Conservation (phyloP, 2,888 invertebrate genomes). For the Cephalotes varians region DNA sequence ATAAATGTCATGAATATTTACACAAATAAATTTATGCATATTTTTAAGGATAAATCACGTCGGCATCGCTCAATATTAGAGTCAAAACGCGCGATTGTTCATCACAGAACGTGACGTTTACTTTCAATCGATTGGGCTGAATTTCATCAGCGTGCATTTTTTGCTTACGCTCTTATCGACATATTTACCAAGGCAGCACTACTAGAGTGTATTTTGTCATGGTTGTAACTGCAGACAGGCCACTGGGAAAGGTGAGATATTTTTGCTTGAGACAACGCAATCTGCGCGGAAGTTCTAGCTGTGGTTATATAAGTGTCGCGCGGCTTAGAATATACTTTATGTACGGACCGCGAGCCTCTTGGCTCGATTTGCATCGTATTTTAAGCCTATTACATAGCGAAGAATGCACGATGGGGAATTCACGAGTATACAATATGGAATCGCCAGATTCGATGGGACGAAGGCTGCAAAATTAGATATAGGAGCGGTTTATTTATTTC, state of each 20-base stretch:
- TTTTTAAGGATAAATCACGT: neutral
- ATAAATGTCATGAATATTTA: neutral
- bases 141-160: neutral
- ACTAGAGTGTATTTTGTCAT: neutral
- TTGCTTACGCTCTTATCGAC: neutral
- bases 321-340: constrained; percentile 53
- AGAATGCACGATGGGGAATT: constrained; percentile 44
- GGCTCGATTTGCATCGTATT: constrained; percentile 52
- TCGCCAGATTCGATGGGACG: neutral
- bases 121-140: neutral
- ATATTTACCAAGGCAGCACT: neutral
- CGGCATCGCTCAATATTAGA: neutral
- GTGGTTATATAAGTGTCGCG: constrained; percentile 52
- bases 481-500: neutral
- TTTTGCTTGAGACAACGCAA: constrained; percentile 42
- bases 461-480: neutral
- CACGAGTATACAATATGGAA: neutral
- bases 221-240: neutral
- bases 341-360: constrained; percentile 43
- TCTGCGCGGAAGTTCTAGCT: constrained; percentile 39
- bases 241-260: constrained; percentile 33
- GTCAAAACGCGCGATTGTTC: neutral
- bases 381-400: constrained; percentile 48
- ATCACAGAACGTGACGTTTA: neutral
- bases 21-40: neutral